Evolutionary conservation across 2,797 vertebrate genomes (phyloP).

Genomic region (Melanogrammus aeglefinus): DNA sequence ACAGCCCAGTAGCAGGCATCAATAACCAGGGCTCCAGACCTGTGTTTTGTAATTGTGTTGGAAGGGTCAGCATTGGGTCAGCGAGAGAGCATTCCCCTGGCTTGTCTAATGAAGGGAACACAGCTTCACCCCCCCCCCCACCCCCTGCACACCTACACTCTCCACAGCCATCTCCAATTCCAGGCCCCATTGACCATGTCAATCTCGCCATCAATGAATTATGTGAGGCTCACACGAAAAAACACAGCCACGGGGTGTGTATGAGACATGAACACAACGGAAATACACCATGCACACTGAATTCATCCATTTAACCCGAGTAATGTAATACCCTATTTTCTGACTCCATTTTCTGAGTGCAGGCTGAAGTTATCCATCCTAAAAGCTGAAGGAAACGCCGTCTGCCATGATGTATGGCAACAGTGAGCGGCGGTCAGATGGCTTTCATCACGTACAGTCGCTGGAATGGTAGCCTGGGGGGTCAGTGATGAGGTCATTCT

Average conservation of each 20-base stretch:
- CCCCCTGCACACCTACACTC: slow-evolving; percentile 34
- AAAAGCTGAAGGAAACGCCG: not conserved
- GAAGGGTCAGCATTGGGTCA: slow-evolving; percentile 58
- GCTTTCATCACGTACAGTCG: not conserved
- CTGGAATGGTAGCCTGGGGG: not conserved
- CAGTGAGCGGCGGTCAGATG: not conserved
- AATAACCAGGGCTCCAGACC: slow-evolving; percentile 69
- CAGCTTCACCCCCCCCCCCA: slow-evolving; percentile 50
- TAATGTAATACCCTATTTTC: not conserved
- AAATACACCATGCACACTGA: slow-evolving; percentile 4
- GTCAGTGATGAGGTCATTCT: slow-evolving; percentile 24
- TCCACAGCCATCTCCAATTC: slow-evolving; percentile 68
- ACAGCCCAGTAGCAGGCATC: slow-evolving; percentile 68
- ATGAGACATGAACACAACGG: slow-evolving; percentile 24
- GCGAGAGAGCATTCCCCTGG: slow-evolving; percentile 63
- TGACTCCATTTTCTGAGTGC: not conserved
- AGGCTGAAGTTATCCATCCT: not conserved
- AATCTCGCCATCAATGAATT: slow-evolving; percentile 65
- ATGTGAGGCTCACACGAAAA: slow-evolving; percentile 26
- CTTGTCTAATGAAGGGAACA: slow-evolving; percentile 74
- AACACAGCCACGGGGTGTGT: slow-evolving; percentile 37
- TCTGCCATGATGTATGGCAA: not conserved
- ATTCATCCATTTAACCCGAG: slow-evolving; percentile 1
- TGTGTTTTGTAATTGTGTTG: slow-evolving; percentile 74
- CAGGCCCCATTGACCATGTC: slow-evolving; percentile 74